Base-by-base conservation (phyloP, 2,888 invertebrate species). In the Drosophila helvetica region DNA sequence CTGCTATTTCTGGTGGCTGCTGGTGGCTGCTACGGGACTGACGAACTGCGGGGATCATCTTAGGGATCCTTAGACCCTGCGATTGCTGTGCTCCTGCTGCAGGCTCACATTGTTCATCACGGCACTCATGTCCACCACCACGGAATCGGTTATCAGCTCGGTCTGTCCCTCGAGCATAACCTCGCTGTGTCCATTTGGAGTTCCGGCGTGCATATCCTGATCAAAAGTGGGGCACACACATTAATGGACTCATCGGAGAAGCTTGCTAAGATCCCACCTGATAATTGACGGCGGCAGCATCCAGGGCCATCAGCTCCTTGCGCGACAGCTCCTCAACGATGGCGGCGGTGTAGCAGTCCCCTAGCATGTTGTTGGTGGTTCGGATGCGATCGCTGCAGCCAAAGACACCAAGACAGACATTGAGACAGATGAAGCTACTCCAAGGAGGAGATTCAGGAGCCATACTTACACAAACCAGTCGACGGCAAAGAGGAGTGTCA, bases 401-500 rank as follows among this genome's bases (percentile, higher is more conserved):
- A 38, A 54, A 17, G 2, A 15, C 0, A 33, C 1, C 12, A 1
- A 12, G 7, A 22, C 4, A 22, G 22, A 22, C 22, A 5, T 4
- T 0, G 22, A 0, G 22, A 22, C 4, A 22, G 22, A 10, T 3
- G 6, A 15, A 38, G 9, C n/a, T 1, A 30, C 8, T 5, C 0
- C 1, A 47, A 9, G 18, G 9, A 12, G 12, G 5, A 12, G 33
- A 12, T 12, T 30, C 30, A 3, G 18, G 19, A 33, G n/a, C 5
- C 5, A 48, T 77, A 95, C 96, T 95, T 91, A 97, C 97, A 97
- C 96, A 84, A 97, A 95, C 97, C 97, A 97, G 90, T 97, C 97
- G 53, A 97, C 95, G 60, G 97, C 96, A 89, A 97, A 96, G 9
- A 97, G 93, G 9, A 97, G 91, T 0, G 96, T 96, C 0, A 97